Evolutionary conservation across 2,113 vertebrate species (phyloP), one percentile per base, ranked within the genome.

Genomic region (Tragelaphus strepsiceros): DNA sequence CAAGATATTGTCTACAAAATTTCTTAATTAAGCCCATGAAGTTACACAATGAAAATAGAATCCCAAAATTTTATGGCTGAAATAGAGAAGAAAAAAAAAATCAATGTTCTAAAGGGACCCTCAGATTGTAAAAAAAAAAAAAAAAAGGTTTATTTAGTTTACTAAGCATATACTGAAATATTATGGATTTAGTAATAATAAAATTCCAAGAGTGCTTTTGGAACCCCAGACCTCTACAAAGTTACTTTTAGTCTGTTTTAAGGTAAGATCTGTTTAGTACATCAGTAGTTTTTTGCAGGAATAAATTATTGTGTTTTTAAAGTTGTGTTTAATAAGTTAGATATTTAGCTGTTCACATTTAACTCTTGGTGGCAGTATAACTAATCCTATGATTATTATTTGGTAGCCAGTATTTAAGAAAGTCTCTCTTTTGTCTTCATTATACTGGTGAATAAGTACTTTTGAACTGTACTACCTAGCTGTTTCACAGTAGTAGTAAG

Each of bases 221-320:
- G 39, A 78, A 85, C 13, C 7, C 46, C 49, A 93, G 16, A 83
- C 43, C 54, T 78, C 24, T 78, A 35, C 77, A 51, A 24, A 58
- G 17, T 90, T 78, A 84, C 54, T 84, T 84, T 49, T 91, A 46
- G n/a, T 62, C 13, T 96, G 64, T 90, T 92, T 62, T 84, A 93
- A 90, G 32, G 14, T 67, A 43, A 90, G 51, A 80, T 94, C 83
- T 58, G 22, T 64, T 84, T 84, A 89, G 43, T 49, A 90, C 2
- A 16, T 93, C 39, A 67, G 0, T 90, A 59, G 12, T 43, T 71
- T 96, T 86, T 53, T 88, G 24, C 7, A 88, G 56, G 32, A 83
- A 67, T 95, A 67, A 93, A 71, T 95, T 90, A 71, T 54, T 93
- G 13, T 80, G 46, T 74, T 92, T 96, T 87, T 87, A 93, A 90